Base-by-base conservation (phyloP, 1,140 invertebrate genomes). In the Nephotettix cincticeps region DNA sequence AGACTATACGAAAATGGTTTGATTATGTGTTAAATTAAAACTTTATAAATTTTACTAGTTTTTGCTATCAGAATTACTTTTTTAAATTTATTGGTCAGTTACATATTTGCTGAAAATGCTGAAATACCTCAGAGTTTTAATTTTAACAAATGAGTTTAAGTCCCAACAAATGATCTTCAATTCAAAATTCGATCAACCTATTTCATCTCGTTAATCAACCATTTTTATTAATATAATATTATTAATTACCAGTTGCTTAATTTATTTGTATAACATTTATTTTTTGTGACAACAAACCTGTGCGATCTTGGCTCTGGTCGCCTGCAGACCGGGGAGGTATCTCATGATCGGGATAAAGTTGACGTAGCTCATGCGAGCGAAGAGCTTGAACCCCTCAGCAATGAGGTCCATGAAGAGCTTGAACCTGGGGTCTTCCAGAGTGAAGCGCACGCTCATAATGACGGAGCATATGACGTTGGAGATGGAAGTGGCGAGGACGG, bases 381-480 rank as follows among this genome's bases (percentile, higher is more conserved):
- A 94, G 0, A 96, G 84, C 58, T 86, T 85, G 86, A 96, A 96
- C 14, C 94, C 94, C 82, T 96, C 94, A 74, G 95, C 93, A 73
- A 95, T 93, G 2, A 95, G 83, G 43, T 85, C 80, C 85, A 93
- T 94, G 76, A 95, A 92, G 43, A 91, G 83, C 21, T 86, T 82
- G 81, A 96, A 97, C 19, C 87, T 84, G 0, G 82, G 79, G 75
- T 95, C 93, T 17, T 91, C 88, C 72, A 90, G 86, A 47, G 88
- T 86, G 79, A 96, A 97, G 4, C 93, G 84, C 0, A 93, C 88
- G 19, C 91, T 92, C 93, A 97, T 97, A 72, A 95, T 87, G 32
- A 97, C 88, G 27, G 90, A 91, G 79, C 94, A 96, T 70, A 98
- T 96, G 0, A 97, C 93, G 80, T 97, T 98, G 77, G 91, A 93